A percentile compares a stretch with the other conserved stretches of the same genome.
Conservation (phyloP, 2,888 invertebrate species). For the Notodonta ziczac region DNA sequence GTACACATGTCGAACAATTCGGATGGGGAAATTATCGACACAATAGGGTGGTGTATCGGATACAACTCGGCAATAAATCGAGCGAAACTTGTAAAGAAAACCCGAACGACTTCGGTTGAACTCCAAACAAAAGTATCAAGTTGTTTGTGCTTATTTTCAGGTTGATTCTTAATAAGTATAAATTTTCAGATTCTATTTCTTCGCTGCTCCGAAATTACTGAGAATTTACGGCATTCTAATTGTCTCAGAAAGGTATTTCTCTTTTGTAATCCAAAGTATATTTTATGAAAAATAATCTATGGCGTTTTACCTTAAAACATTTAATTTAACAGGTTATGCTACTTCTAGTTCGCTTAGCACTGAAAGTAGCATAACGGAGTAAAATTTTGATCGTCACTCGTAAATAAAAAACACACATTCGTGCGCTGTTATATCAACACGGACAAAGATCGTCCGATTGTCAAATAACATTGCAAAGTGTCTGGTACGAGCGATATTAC, state of each 20-base stretch:
- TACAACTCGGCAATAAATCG: slow-evolving; percentile 4
- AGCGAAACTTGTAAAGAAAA: slow-evolving; percentile 3
- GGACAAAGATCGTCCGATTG: neutral
- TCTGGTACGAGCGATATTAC: slow-evolving; percentile 8
- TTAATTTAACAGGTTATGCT: no score
- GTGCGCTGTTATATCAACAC: no score
- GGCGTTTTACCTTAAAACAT: no score
- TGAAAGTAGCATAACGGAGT: no score
- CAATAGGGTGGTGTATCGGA: neutral
- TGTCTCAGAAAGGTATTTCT: no score
- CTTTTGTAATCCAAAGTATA: no score
- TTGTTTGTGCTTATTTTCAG: neutral
- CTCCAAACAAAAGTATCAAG: slow-evolving; percentile 3
- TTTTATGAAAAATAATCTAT: no score
- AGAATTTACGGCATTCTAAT: neutral
- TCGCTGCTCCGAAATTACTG: neutral
- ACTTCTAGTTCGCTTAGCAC: no score
- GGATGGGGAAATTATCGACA: slow-evolving; percentile 3
- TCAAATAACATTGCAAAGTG: slow-evolving; percentile 5
- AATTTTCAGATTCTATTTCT: neutral
- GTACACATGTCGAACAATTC: neutral
- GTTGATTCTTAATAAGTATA: no score
- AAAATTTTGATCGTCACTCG: no score
- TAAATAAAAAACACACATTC: no score
- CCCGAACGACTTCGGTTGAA: slow-evolving; percentile 1